A percentile compares a stretch with the other conserved stretches of the same genome.
Conservation (phyloP, 2,797 vertebrate species). For the Megalops cyprinoides region DNA sequence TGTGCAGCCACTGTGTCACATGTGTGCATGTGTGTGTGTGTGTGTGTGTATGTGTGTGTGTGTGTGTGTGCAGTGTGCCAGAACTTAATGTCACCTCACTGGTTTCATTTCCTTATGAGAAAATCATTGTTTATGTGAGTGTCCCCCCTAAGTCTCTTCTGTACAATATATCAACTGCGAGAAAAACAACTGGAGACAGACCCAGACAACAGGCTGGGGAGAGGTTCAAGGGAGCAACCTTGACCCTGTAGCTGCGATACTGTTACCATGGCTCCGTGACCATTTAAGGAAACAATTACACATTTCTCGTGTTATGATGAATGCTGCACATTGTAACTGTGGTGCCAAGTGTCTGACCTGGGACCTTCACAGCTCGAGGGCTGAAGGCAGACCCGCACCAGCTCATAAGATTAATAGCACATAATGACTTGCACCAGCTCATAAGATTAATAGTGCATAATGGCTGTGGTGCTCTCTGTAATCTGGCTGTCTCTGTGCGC, state of each 20-base stretch:
- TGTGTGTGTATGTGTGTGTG: too few relatives aligned
- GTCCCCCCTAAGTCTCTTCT: too few relatives aligned
- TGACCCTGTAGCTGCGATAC: slow-evolving; percentile 6
- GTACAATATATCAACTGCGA: neutral
- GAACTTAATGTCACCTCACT: neutral
- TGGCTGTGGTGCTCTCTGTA: slow-evolving; percentile 2
- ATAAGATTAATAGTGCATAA: slow-evolving; percentile 15
- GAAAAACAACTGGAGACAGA: slow-evolving; percentile 1
- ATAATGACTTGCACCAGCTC: slow-evolving; percentile 12
- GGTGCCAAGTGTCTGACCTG: slow-evolving; percentile 13
- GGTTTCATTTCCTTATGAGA: neutral
- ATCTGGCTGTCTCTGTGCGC: neutral
- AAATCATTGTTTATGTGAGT: neutral
- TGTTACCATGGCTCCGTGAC: slow-evolving; percentile 12
- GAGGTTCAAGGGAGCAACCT: slow-evolving; percentile 7
- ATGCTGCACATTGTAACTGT: slow-evolving; percentile 10
- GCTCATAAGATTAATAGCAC: slow-evolving; percentile 15
- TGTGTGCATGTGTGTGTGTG: too few relatives aligned
- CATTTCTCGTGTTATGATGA: slow-evolving; percentile 17
- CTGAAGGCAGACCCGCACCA: slow-evolving; percentile 13
- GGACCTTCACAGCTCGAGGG: neutral
- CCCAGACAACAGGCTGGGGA: neutral
- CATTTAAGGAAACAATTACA: slow-evolving; percentile 21
- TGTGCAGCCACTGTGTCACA: neutral
- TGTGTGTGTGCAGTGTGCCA: neutral